These are phyloP conservation scores for Pampusana beccarii DNA, from an alignment of 2,113 vertebrate species.

Conservation along the genomic window DNA sequence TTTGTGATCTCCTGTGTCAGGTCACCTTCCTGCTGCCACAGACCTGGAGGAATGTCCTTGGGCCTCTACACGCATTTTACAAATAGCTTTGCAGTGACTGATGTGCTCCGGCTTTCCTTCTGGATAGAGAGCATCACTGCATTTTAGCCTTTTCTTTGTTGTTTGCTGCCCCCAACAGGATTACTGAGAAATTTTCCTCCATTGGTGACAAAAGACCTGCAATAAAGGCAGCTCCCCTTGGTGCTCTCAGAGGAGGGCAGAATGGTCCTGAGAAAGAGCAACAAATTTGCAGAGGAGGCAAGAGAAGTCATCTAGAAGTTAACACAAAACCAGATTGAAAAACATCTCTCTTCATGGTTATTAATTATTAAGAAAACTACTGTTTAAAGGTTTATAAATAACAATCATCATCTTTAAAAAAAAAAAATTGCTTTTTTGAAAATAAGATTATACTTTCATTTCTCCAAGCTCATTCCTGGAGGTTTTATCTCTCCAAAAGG, in stretches of 20 bases:
- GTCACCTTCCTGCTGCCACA: neutral
- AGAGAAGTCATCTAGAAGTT: neutral
- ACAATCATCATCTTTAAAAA: neutral
- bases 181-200: slow-evolving; percentile 35
- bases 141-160: slow-evolving; percentile 38
- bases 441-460: neutral
- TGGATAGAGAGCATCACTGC: neutral
- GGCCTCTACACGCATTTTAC: neutral
- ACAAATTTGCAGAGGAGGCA: neutral
- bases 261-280: neutral
- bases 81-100: neutral
- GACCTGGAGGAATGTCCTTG: neutral
- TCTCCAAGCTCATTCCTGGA: neutral
- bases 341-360: neutral
- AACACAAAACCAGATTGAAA: neutral
- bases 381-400: neutral
- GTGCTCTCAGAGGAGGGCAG: neutral
- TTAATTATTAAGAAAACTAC: neutral
- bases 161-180: slow-evolving; percentile 80
- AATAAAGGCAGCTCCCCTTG: neutral
- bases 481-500: neutral
- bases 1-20: neutral
- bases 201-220: neutral
- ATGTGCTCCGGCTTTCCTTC: neutral
- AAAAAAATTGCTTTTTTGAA: neutral